Percentiles rank a stretch among this genome's conserved stretches.
phyloP scores from a whole-genome alignment of 37 sponge, comb jelly and placozoan genomes.

The Axinella damicornis region DNA sequence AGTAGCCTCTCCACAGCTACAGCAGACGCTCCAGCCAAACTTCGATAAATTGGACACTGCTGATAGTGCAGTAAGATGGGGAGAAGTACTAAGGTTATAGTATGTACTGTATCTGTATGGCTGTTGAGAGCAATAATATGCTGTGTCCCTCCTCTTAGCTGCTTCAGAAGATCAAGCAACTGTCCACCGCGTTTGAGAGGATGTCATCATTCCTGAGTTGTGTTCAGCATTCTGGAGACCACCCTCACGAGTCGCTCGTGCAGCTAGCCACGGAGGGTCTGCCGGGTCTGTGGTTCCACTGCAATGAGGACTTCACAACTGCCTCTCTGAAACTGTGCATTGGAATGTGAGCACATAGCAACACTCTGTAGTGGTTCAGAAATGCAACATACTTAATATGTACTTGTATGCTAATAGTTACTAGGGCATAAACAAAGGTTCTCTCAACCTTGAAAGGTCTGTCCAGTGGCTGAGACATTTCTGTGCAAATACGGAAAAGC shows the following conservation, averaged over 20 bases:
- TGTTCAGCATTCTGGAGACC: background rate
- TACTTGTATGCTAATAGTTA: too few species aligned
- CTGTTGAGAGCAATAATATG: too few species aligned
- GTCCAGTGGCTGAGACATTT: too few species aligned
- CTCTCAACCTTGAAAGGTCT: too few species aligned
- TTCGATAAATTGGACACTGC: conserved; percentile 15
- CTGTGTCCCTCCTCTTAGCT: conserved; percentile 11
- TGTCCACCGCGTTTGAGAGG: conserved; percentile 15
- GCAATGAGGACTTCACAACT: conserved; percentile 27
- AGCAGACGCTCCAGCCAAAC: background rate
- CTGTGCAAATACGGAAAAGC: too few species aligned
- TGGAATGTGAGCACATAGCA: conserved; percentile 9
- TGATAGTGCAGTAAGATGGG: background rate
- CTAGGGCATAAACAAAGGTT: too few species aligned
- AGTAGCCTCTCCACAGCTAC: conserved; percentile 19
- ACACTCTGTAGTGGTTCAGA: too few species aligned
- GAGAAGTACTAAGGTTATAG: too few species aligned
- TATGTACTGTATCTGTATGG: background rate
- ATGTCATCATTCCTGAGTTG: conserved; percentile 18
- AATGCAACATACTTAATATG: too few species aligned
- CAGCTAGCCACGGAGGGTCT: conserved; percentile 15
- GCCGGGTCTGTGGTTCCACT: conserved; percentile 50
- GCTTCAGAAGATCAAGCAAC: background rate
- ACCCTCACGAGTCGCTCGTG: background rate
- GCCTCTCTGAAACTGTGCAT: conserved; percentile 33